Evolutionary conservation across 2,888 invertebrate genomes (phyloP).

Genomic region (Herminia tarsipennalis): DNA sequence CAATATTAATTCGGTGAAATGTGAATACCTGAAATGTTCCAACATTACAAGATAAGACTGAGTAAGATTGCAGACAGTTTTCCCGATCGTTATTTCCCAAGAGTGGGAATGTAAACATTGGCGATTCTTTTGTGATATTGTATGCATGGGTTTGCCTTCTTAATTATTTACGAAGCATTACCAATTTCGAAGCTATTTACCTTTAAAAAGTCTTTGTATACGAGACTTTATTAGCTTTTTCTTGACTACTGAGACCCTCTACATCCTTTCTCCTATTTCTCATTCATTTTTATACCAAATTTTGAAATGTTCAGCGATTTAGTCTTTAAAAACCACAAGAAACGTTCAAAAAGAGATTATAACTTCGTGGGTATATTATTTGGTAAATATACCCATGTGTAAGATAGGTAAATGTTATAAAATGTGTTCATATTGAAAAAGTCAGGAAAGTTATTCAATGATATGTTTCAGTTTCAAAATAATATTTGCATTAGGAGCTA

Average conservation of each 20-base stretch:
- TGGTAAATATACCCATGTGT: no score
- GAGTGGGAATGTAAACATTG: constrained; percentile 43
- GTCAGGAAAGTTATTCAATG: constrained; percentile 15
- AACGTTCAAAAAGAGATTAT: no score
- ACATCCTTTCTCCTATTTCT: no score
- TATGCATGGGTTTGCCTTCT: constrained; percentile 42
- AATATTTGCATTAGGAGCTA: constrained; percentile 53
- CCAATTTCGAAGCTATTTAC: not conserved
- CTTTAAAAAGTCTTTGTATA: constrained; percentile 8
- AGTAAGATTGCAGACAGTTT: constrained; percentile 35
- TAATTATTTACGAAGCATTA: constrained; percentile 16
- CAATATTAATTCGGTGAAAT: constrained; percentile 38
- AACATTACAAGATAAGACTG: constrained; percentile 22
- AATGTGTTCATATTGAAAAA: constrained; percentile 9
- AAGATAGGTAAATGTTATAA: no score
- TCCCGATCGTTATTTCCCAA: constrained; percentile 50
- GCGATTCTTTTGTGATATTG: constrained; percentile 41
- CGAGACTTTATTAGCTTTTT: no score
- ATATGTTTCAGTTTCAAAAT: constrained; percentile 43
- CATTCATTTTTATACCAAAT: no score
- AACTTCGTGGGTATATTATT: no score
- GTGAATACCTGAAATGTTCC: constrained; percentile 27
- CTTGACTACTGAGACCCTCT: no score
- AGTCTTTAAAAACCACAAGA: no score
- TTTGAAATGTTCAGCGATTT: no score